Percentiles rank a stretch among this genome's conserved stretches.
phyloP scores from a whole-genome alignment of 2,797 vertebrate genomes.

The Allobates femoralis region DNA sequence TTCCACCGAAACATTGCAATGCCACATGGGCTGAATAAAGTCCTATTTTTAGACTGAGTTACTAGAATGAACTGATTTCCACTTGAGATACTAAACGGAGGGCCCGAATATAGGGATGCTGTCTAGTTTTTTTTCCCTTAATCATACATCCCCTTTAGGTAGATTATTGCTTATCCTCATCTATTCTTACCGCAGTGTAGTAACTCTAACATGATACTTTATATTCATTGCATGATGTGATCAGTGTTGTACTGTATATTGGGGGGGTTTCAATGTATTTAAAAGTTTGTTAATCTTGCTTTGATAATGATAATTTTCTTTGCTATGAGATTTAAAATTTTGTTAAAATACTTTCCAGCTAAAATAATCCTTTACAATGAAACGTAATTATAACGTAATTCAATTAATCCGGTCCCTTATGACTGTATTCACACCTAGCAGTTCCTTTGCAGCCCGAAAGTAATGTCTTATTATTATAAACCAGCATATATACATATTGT shows the following conservation, averaged over 20 bases:
- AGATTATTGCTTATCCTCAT: background rate
- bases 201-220: background rate
- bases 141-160: background rate
- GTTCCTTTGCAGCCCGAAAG: too few relatives aligned
- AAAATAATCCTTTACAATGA: background rate
- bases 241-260: too few relatives aligned
- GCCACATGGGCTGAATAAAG: too few relatives aligned
- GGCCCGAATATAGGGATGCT: background rate
- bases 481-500: too few relatives aligned
- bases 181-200: background rate
- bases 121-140: background rate
- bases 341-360: background rate
- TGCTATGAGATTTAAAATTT: background rate
- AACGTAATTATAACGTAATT: too few relatives aligned
- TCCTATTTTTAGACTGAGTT: background rate
- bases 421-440: too few relatives aligned
- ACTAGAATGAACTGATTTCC: background rate
- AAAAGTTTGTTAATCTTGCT: background rate
- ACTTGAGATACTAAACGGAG: background rate
- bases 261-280: background rate
- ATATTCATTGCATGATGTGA: background rate
- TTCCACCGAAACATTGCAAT: too few relatives aligned
- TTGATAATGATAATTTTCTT: background rate
- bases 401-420: too few relatives aligned
- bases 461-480: too few relatives aligned